These are phyloP conservation scores for Prenolepis imparis DNA, from an alignment of 2,888 invertebrate species.

Conservation along the genomic window DNA sequence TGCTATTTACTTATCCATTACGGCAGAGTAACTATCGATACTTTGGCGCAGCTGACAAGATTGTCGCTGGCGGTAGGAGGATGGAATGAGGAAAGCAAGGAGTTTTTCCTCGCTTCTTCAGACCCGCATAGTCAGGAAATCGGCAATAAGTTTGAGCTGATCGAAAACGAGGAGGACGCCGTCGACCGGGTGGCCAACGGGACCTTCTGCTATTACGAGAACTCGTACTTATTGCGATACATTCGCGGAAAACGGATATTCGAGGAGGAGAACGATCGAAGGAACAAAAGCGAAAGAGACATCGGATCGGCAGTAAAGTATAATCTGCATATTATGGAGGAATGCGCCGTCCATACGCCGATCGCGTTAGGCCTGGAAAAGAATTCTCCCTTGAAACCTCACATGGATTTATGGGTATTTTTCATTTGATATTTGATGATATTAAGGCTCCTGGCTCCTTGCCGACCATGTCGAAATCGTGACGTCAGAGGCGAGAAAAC, in stretches of 20 bases:
- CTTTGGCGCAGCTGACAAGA: constrained; percentile 90
- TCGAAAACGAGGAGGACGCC: constrained; percentile 89
- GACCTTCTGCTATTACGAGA: constrained; percentile 93
- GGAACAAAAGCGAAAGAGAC: constrained; percentile 71
- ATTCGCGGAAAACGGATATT: constrained; percentile 88
- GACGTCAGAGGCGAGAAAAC: too few relatives aligned
- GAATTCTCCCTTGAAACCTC: constrained; percentile 92
- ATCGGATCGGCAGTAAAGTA: constrained; percentile 81
- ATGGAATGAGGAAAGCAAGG: constrained; percentile 91
- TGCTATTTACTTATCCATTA: neutral
- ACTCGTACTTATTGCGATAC: constrained; percentile 90
- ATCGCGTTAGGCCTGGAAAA: constrained; percentile 93
- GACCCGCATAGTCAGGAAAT: constrained; percentile 91
- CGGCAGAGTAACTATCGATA: constrained; percentile 92
- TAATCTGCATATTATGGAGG: constrained; percentile 93
- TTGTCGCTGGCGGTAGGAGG: constrained; percentile 91
- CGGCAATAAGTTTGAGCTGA: constrained; percentile 89
- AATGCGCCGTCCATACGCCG: constrained; percentile 93
- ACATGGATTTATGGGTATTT: constrained; percentile 89
- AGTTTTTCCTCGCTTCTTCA: constrained; percentile 90
- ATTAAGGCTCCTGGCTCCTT: too few relatives aligned
- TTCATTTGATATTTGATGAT: neutral
- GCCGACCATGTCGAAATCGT: too few relatives aligned
- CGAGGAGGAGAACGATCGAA: constrained; percentile 77
- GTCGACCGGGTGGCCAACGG: constrained; percentile 91